phyloP scores from a whole-genome alignment of 2,888 invertebrate species.

The Capitulum mitella region DNA sequence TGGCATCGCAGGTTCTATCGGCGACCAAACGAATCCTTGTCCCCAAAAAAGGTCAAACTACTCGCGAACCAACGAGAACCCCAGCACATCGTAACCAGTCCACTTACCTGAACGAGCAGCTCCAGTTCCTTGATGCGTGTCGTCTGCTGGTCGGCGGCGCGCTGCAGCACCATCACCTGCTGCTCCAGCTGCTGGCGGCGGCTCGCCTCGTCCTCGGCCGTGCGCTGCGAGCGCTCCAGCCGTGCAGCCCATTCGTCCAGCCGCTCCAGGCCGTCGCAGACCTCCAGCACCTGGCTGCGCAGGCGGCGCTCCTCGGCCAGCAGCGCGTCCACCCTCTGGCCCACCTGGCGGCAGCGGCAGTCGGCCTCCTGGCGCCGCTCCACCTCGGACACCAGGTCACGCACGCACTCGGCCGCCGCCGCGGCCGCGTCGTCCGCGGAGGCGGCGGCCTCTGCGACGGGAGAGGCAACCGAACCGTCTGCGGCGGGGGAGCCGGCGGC shows the following conservation, averaged over 20 bases:
- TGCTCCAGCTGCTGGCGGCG: not conserved
- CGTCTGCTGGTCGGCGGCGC: not conserved
- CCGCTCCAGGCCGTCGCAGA: not conserved
- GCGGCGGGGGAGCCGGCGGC: not conserved
- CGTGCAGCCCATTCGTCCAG: not conserved
- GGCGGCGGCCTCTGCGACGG: not conserved
- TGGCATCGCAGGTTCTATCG: too few relatives aligned
- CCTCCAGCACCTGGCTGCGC: not conserved
- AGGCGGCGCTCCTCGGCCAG: not conserved
- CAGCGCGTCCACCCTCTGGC: not conserved
- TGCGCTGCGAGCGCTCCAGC: not conserved
- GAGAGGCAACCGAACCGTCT: too few relatives aligned
- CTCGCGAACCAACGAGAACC: too few relatives aligned
- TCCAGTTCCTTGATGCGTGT: constrained; percentile 13
- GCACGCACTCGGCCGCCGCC: not conserved
- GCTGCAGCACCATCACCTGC: not conserved
- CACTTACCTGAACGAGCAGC: constrained; percentile 4
- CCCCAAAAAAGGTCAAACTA: too few relatives aligned
- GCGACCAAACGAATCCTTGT: too few relatives aligned
- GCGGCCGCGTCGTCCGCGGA: not conserved
- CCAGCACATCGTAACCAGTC: too few relatives aligned
- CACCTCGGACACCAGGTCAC: not conserved
- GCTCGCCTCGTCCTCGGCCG: not conserved
- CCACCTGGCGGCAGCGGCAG: not conserved
- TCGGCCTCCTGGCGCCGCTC: not conserved